Evolutionary conservation across 2,113 vertebrate species (phyloP).

Genomic region (Pungitius pungitius): DNA sequence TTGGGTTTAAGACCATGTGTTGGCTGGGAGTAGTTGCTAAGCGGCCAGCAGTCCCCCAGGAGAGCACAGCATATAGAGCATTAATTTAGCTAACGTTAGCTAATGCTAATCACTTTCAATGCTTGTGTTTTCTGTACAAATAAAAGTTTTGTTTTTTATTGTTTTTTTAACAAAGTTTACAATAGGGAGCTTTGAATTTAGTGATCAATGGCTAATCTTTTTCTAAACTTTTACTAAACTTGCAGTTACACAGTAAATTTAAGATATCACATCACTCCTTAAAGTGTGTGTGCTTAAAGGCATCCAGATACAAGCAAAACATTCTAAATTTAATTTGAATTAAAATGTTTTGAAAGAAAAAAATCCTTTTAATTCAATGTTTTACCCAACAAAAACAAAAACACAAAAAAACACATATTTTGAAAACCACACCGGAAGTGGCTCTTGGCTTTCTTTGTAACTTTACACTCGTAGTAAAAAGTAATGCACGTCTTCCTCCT

Average conservation of each 20-base stretch:
- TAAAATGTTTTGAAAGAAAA: background rate
- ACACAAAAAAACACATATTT: background rate
- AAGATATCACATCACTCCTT: background rate
- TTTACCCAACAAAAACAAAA: background rate
- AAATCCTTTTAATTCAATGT: background rate
- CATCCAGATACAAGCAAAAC: background rate
- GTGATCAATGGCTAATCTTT: too few relatives aligned
- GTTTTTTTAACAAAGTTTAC: too few relatives aligned
- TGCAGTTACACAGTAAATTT: background rate
- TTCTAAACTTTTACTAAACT: too few relatives aligned
- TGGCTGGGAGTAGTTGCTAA: too few relatives aligned
- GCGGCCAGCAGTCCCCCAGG: too few relatives aligned
- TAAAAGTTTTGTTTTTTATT: too few relatives aligned
- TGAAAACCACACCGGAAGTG: conserved; percentile 43
- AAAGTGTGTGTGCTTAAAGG: background rate
- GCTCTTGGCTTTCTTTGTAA: background rate
- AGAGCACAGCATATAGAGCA: too few relatives aligned
- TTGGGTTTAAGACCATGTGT: background rate
- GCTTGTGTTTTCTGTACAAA: too few relatives aligned
- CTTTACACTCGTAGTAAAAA: conserved; percentile 23
- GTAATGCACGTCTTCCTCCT: conserved; percentile 10
- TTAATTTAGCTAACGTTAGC: too few relatives aligned
- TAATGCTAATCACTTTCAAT: too few relatives aligned
- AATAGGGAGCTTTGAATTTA: too few relatives aligned
- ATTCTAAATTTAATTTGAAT: background rate